Conservation (phyloP, 2,797 vertebrate genomes). For the Poeciliopsis gracilis region DNA sequence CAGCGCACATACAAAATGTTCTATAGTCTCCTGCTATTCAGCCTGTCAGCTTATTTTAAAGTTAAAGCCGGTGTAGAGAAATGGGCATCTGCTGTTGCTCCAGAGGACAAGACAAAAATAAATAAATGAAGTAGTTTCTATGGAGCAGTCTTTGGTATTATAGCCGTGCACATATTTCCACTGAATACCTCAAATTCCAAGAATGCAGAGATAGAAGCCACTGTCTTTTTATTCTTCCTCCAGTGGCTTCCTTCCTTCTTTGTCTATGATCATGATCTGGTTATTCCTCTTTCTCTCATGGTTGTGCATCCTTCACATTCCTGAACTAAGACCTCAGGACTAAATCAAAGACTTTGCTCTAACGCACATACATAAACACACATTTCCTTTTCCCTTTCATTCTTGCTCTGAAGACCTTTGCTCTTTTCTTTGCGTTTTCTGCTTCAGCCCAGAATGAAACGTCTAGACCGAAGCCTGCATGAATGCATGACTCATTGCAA, state of each 20-base stretch:
- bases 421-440: conserved; percentile 23
- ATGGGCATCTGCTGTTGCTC: conserved; percentile 23
- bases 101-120: conserved; percentile 23
- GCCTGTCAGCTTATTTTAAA: conserved; percentile 32
- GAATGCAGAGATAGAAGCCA: conserved; percentile 3
- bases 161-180: conserved; percentile 7
- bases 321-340: conserved; percentile 35
- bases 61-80: conserved; percentile 19
- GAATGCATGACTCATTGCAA: neutral
- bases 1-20: conserved; percentile 35
- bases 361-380: neutral
- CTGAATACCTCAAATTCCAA: conserved; percentile 1
- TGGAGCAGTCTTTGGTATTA: conserved; percentile 21
- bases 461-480: conserved; percentile 11
- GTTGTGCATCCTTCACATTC: conserved; percentile 28
- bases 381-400: neutral
- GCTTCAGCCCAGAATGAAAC: conserved; percentile 11
- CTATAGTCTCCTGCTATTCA: conserved; percentile 28
- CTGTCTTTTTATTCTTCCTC: conserved; percentile 38
- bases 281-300: conserved; percentile 2
- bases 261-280: conserved; percentile 23
- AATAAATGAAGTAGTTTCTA: conserved; percentile 7
- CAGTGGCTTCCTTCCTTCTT: conserved; percentile 17
- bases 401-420: neutral
- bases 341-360: conserved; percentile 47